Conservation (phyloP, 2,113 vertebrate genomes). For the Pachyramphus minor region DNA sequence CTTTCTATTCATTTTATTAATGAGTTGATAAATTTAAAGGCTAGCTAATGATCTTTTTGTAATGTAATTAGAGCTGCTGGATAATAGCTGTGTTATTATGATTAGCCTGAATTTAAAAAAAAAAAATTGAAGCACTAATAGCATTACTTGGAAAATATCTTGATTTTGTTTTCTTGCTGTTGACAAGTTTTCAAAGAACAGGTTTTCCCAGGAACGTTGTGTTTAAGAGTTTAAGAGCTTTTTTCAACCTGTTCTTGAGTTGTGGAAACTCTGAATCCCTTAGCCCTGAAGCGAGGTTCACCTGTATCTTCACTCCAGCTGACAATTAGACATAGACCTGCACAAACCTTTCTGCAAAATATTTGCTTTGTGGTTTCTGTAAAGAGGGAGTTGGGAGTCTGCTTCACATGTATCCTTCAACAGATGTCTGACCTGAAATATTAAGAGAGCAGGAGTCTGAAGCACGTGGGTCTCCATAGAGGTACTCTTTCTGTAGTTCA, state of each 20-base stretch:
- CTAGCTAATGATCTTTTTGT: background rate
- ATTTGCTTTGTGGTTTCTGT: background rate
- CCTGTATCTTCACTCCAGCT: background rate
- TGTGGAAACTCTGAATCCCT: background rate
- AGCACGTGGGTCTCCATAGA: background rate
- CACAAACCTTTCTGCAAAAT: background rate
- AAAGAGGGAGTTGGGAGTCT: background rate
- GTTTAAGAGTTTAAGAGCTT: background rate
- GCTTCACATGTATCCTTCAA: background rate
- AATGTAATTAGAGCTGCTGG: background rate
- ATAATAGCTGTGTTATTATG: background rate
- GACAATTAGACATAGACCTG: accelerated
- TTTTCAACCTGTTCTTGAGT: background rate
- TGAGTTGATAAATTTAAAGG: background rate
- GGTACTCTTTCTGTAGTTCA: background rate
- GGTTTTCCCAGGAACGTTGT: background rate
- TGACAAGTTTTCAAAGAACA: background rate
- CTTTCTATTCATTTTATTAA: background rate
- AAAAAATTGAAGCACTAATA: background rate
- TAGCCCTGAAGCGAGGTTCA: background rate
- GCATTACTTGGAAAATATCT: background rate
- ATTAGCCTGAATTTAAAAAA: background rate
- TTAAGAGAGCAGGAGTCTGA: background rate
- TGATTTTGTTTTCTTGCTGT: background rate
- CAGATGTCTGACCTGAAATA: background rate